Conservation (phyloP, 2,113 vertebrate genomes). For the Pseudolaguvia tuberculata region DNA sequence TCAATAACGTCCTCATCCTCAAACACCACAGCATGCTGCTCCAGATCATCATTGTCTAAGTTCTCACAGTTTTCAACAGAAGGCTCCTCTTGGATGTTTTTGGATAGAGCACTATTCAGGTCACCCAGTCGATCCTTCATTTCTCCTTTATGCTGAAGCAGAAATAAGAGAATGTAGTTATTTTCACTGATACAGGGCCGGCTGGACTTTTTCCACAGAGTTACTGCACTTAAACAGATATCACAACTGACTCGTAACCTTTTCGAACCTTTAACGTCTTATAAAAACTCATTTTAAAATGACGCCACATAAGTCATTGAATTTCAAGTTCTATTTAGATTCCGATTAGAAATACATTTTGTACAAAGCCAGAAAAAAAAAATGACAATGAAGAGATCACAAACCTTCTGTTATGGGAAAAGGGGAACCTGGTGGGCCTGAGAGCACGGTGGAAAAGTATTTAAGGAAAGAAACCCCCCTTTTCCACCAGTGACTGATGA, state of each 20-base stretch:
- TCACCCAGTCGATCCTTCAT: constrained; percentile 88
- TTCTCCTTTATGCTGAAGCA: constrained; percentile 61
- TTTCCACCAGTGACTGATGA: not conserved
- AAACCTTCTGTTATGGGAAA: constrained; percentile 10
- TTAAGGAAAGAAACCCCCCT: constrained; percentile 12
- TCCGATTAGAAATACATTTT: not conserved
- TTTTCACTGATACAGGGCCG: not conserved
- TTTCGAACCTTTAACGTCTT: not conserved
- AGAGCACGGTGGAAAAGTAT: not conserved
- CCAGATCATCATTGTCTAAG: constrained; percentile 51
- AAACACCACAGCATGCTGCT: constrained; percentile 69
- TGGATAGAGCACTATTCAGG: constrained; percentile 63
- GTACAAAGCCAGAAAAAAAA: not conserved
- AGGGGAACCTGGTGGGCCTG: no score
- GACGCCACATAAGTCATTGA: not conserved
- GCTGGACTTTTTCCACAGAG: not conserved
- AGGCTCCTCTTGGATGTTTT: constrained; percentile 52
- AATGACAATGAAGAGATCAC: not conserved
- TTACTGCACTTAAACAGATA: not conserved
- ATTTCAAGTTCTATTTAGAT: not conserved
- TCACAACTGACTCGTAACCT: not conserved
- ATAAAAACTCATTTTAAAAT: not conserved
- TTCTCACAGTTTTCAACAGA: not conserved
- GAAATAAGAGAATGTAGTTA: constrained; percentile 19
- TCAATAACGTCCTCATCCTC: constrained; percentile 80